Base-by-base conservation (phyloP, 2,797 vertebrate species). In the Adelosebastes latens region DNA sequence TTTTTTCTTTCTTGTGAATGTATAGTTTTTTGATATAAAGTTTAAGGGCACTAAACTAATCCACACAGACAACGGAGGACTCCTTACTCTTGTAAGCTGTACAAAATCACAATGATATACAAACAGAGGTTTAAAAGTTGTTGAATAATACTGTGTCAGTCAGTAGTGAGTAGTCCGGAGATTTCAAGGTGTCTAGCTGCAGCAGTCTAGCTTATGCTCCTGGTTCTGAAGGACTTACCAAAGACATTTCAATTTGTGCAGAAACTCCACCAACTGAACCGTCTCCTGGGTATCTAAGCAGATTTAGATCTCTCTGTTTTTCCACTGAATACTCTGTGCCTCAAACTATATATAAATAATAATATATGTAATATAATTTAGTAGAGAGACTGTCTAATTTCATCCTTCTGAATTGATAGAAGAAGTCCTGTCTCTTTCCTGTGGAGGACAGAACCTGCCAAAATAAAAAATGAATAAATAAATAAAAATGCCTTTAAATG, bases 31-130 rank as follows among this genome's bases (percentile, higher is more conserved):
- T 9, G 11, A 66, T 36, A 68, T 62, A 22, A 55, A 69, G 32
- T 83, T 46, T 46, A 24, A 24, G 42, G 6, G 16, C n/a, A 36
- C 20, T 27, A 55, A 81, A 73, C 8, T 8, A 25, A 52, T 62
- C 10, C 39, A 36, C 25, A 20, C 29, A 52, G 36, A 62, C 34
- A 34, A 24, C 6, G 49, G 9, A 60, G 20, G 58, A 64, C 11
- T 62, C 20, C 10, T 62, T 11, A 2, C 53, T 55, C 3, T 42
- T 0, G 6, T 0, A 0, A 14, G 6, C 65, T 60, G 34, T 20
- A 58, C 8, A 49, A 72, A 22, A 64, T 63, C 18, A 2, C 36
- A 52, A 34, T 46, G n/a, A 36, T 25, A 67, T 31, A 52, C 63
- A 61, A 75, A 60, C 12, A 29, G 31, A 10, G 13, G 10, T 49